Conservation (phyloP, 2,888 invertebrate species). For the Molorchus minor region DNA sequence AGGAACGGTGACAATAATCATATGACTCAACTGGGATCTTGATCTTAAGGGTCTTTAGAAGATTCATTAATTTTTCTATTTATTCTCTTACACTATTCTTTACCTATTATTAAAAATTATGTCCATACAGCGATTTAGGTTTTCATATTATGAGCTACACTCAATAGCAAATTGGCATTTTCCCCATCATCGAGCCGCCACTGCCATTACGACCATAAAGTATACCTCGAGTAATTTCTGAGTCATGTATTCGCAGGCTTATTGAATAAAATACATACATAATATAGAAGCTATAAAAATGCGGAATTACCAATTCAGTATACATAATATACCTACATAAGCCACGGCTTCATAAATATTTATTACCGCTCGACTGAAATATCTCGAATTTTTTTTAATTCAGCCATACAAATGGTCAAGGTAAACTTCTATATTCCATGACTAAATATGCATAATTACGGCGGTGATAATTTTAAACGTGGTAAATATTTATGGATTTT, state of each 20-base stretch:
- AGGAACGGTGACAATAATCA: too few relatives aligned
- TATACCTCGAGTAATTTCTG: not conserved
- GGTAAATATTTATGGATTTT: conserved; percentile 25
- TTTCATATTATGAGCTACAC: too few relatives aligned
- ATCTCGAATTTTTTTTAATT: conserved; percentile 25
- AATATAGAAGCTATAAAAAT: conserved; percentile 13
- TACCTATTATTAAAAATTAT: too few relatives aligned
- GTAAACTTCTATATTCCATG: conserved; percentile 25
- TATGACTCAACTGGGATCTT: too few relatives aligned
- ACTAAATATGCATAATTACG: conserved; percentile 25
- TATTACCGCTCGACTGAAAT: conserved; percentile 22
- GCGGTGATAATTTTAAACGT: conserved; percentile 18
- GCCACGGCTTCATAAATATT: conserved; percentile 24
- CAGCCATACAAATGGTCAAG: conserved; percentile 29
- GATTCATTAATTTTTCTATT: too few relatives aligned
- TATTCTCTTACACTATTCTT: too few relatives aligned
- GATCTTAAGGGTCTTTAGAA: too few relatives aligned
- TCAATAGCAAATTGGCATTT: too few relatives aligned
- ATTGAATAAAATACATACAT: conserved; percentile 3
- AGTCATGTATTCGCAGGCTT: not conserved
- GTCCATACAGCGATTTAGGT: too few relatives aligned
- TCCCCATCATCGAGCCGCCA: too few relatives aligned
- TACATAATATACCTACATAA: conserved; percentile 22
- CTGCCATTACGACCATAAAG: too few relatives aligned
- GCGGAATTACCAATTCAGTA: conserved; percentile 20